Evolutionary conservation across 1,140 invertebrate genomes (phyloP), one percentile per base, ranked within the genome.

Genomic region (Trypoxylus dichotomus): DNA sequence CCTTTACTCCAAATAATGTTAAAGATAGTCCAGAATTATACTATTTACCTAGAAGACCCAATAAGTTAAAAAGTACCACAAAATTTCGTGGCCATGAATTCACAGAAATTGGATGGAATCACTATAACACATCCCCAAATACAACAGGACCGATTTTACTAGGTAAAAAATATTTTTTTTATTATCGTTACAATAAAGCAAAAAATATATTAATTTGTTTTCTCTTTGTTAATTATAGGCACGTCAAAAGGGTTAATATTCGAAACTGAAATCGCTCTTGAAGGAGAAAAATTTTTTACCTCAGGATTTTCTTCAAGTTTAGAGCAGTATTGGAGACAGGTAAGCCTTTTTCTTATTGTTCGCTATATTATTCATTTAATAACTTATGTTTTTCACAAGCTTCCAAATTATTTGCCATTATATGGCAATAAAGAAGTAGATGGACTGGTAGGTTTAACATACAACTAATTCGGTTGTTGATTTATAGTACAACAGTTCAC

Each of bases 61-160:
- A 82, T 13, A 90, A 89, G 79, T 79, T 88, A 15, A 89, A 88
- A 77, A 82, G 85, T 24, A 87, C 89, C 0, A 86, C 88, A 29
- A 87, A 87, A 41, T 91, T 94, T 75, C 90, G 91, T 81, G 94
- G 94, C 71, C 93, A 96, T 86, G 92, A 96, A 84, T 93, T 98
- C 37, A 97, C 96, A 15, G 92, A 95, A 73, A 94, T 98, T 0
- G 97, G 92, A 0, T 98, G 97, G 94, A 97, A 97, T 87, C 91
- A 89, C 81, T 88, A 90, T 43, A 94, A 94, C 84, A 90, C 91
- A 27, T 94, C 91, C 0, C 91, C 94, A 73, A 89, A 86, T 5
- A 91, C 90, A 1, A 92, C 93, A 0, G 94, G 94, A 3, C 90
- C 94, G 0, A 96, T 98, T 80, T 86, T 98, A 21, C 82, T 98